Percentiles rank a stretch among this genome's conserved stretches.
phyloP scores from a whole-genome alignment of 1,140 invertebrate species.

The Drosophila tropicalis region DNA sequence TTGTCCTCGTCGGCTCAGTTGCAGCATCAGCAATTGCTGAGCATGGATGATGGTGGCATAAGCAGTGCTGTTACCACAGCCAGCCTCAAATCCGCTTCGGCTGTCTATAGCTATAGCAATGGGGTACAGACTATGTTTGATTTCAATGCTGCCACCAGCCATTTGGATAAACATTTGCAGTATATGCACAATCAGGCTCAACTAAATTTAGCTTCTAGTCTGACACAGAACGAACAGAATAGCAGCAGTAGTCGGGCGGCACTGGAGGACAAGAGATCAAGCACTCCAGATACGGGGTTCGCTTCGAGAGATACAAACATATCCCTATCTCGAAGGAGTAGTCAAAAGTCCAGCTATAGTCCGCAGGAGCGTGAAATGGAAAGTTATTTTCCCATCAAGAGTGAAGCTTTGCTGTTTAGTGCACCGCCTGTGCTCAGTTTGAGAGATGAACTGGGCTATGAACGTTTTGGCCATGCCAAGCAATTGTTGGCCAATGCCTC shows the following conservation, averaged over 20 bases:
- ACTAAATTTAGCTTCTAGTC: slow-evolving; percentile 29
- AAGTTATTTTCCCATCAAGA: slow-evolving; percentile 75
- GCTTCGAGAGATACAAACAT: slow-evolving; percentile 81
- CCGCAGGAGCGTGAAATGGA: slow-evolving; percentile 63
- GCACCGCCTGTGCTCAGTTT: slow-evolving; percentile 54
- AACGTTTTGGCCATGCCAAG: slow-evolving; percentile 68
- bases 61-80: slow-evolving; percentile 68
- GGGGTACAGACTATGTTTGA: slow-evolving; percentile 80
- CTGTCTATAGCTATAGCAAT: slow-evolving; percentile 80
- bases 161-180: slow-evolving; percentile 78
- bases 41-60: slow-evolving; percentile 78
- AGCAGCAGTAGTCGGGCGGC: slow-evolving; percentile 26
- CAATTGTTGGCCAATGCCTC: slow-evolving; percentile 71
- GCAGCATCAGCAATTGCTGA: slow-evolving; percentile 45
- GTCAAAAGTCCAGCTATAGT: slow-evolving; percentile 82
- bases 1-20: slow-evolving; percentile 43
- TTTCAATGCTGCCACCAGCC: slow-evolving; percentile 79
- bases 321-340: slow-evolving; percentile 78
- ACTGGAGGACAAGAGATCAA: slow-evolving; percentile 77
- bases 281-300: slow-evolving; percentile 81
- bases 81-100: slow-evolving; percentile 75
- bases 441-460: slow-evolving; percentile 57
- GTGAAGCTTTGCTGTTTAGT: slow-evolving; percentile 53
- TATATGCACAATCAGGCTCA: slow-evolving; percentile 79
- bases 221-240: slow-evolving; percentile 15